Base-by-base conservation (phyloP, 2,797 vertebrate genomes). In the Spinibarbus caldwelli region DNA sequence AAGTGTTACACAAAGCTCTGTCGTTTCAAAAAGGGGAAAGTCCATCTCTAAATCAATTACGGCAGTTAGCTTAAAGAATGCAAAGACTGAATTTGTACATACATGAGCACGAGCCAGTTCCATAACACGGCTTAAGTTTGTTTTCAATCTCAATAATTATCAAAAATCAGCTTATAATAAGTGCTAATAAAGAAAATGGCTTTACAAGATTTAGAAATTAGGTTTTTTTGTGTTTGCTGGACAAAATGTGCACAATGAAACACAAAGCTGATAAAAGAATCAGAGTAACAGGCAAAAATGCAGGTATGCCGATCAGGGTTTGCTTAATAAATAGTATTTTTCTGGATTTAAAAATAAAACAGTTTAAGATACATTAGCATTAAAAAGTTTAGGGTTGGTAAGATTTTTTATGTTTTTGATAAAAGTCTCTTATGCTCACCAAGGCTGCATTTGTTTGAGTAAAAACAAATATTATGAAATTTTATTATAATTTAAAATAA, bases 11-110 rank as follows among this genome's bases (percentile, higher is more conserved):
- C 66, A 70, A 71, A 81, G 49, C 66, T 21, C 17, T 14, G 66
- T 15, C 31, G 0, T 29, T 41, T 70, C 34, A 19, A n/a, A 70
- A 54, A 34, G 47, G 23, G 47, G 17, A 47, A 72, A 26, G 80
- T 38, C 49, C 47, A 82, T 54, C 80, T 70, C 29, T 54, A 43
- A 71, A 72, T 72, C 80, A 41, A 71, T 82, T 59, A 82, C 0
- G 1, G 21, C 64, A 80, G 11, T 6, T 49, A 67, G 77, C 15
- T 62, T 36, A 14, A 78, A 78, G 36, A 78, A 62, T 78, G 54
- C 38, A 78, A 62, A 43, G n/a, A 77, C 4, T 1, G 3, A 5
- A 5, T 59, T 78, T 41, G 26, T 64, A 21, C 77, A 47, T 23
- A 41, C 41, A 38, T 45, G 19, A 79, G 17, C 26, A 79, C 43